phyloP scores from a whole-genome alignment of 2,797 vertebrate genomes.

The Morelia viridis region DNA sequence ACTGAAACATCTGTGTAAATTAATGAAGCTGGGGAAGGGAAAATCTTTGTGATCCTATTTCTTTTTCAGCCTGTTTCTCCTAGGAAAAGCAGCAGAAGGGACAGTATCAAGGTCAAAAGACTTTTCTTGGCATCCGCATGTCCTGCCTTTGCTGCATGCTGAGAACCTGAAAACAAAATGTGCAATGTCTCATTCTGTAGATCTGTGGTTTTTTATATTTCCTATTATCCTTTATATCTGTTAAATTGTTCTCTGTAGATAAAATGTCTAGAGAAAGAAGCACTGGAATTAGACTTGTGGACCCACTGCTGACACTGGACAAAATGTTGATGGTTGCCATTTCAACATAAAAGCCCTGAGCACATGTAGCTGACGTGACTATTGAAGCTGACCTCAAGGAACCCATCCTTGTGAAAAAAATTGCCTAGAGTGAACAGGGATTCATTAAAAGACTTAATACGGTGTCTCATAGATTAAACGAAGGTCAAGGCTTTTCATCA shows the following conservation, averaged over 20 bases:
- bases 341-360: not conserved
- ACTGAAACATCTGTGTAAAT: not conserved
- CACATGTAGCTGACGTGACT: not conserved
- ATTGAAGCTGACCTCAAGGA: not conserved
- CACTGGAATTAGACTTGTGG: not conserved
- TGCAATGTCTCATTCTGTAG: not conserved
- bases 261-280: not conserved
- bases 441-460: not conserved
- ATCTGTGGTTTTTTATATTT: not conserved
- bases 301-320: not conserved
- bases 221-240: not conserved
- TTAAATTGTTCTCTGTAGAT: not conserved
- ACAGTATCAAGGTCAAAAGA: not conserved
- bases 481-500: not conserved
- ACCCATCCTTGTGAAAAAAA: not conserved
- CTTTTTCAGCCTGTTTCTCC: not conserved
- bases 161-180: not conserved
- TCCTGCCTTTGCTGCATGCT: not conserved
- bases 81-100: not conserved
- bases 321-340: too few species aligned
- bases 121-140: not conserved
- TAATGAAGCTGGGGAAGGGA: not conserved
- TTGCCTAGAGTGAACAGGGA: not conserved
- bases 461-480: not conserved
- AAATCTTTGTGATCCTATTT: not conserved